A percentile compares a stretch with the other conserved stretches of the same genome.
Evolutionary conservation across 2,888 invertebrate species (phyloP).

Genomic region (Ennomos fuscantarius): DNA sequence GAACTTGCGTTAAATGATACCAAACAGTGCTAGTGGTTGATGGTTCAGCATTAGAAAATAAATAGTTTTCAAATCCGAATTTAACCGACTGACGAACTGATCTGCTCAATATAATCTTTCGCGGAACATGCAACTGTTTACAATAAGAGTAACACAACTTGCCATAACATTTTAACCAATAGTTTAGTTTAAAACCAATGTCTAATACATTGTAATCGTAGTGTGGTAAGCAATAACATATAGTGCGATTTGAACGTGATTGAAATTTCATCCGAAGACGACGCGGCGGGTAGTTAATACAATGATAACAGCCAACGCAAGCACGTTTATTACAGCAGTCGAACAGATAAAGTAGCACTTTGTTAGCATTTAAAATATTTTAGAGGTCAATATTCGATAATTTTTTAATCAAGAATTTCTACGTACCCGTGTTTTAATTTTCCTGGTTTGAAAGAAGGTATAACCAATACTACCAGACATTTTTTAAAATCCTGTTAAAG

Average conservation of each 20-base stretch:
- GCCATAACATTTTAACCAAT: constrained; percentile 24
- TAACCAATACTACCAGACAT: too few species aligned
- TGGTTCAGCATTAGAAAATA: constrained; percentile 13
- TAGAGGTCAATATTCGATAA: too few species aligned
- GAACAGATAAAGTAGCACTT: too few species aligned
- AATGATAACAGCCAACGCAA: too few species aligned
- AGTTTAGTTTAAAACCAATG: constrained; percentile 26
- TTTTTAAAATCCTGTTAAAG: too few species aligned
- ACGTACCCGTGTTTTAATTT: too few species aligned
- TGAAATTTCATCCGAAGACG: constrained; percentile 57
- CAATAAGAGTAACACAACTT: constrained; percentile 2
- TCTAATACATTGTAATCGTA: constrained; percentile 24
- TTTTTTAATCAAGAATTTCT: too few species aligned
- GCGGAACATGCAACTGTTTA: constrained; percentile 3
- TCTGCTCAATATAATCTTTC: constrained; percentile 7
- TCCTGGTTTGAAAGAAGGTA: too few species aligned
- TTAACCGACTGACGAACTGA: constrained; percentile 17
- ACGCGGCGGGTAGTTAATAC: constrained; percentile 50
- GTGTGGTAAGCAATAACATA: constrained; percentile 40
- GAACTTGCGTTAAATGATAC: constrained; percentile 21
- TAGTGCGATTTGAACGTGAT: constrained; percentile 44
- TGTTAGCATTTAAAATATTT: too few species aligned
- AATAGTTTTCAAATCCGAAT: constrained; percentile 18
- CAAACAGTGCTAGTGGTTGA: constrained; percentile 23
- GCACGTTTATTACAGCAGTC: too few species aligned